Percentiles rank a stretch among this genome's conserved stretches.
These are phyloP conservation scores for Eptesicus fuscus DNA, from an alignment of 2,113 vertebrate species.

Conservation along the genomic window DNA sequence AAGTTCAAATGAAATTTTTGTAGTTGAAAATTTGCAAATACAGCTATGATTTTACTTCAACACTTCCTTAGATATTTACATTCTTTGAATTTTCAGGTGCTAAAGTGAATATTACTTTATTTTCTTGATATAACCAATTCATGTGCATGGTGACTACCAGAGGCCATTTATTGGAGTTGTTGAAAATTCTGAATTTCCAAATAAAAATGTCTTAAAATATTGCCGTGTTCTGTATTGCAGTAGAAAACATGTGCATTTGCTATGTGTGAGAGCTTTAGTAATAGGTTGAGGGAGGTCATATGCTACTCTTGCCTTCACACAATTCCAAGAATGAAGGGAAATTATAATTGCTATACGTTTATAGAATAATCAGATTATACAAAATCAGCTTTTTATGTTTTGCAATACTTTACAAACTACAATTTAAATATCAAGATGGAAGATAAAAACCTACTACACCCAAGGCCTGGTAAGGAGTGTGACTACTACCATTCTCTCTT, in stretches of 20 bases:
- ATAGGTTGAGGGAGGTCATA: neutral
- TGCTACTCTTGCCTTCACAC: neutral
- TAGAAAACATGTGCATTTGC: neutral
- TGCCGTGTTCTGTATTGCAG: neutral
- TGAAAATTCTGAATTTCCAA: neutral
- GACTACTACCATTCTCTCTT: neutral
- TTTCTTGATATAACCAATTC: conserved; percentile 34
- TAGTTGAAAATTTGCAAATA: neutral
- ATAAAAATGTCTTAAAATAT: neutral
- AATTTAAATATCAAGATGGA: conserved; percentile 31
- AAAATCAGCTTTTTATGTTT: neutral
- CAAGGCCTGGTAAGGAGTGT: neutral
- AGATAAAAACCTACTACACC: neutral
- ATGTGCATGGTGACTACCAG: neutral
- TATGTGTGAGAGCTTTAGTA: neutral
- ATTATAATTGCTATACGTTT: neutral
- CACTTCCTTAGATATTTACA: neutral
- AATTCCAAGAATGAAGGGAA: neutral
- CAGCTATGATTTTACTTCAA: neutral
- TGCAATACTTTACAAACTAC: neutral
- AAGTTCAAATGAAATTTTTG: neutral
- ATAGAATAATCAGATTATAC: neutral
- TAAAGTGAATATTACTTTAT: conserved; percentile 29
- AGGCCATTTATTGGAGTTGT: neutral
- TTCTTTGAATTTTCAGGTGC: conserved; percentile 16